Evolutionary conservation across 2,888 invertebrate species (phyloP), one percentile per base, ranked within the genome.

Genomic region (Andrena bucephala): DNA sequence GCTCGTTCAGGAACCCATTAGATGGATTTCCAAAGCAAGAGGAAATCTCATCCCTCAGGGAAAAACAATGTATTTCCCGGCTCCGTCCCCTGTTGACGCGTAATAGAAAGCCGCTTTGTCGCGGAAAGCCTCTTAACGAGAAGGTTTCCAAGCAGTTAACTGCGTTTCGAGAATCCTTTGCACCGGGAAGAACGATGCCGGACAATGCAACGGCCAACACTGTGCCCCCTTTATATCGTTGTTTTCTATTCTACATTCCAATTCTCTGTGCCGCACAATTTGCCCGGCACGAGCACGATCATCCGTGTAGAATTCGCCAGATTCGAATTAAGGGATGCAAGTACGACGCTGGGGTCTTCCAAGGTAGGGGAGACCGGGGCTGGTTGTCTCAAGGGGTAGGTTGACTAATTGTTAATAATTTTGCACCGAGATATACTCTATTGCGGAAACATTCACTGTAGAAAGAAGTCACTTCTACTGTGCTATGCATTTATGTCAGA

Each of bases 61-160:
- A 72, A 76, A 79, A 82, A 82, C 84, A 84, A 76, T 84, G 76
- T 73, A 69, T 84, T 79, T 84, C 69, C 75, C 75, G 68, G 63
- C 63, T 33, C 13, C 50, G 57, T 20, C 57, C 20, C 27, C 24
- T 13, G 57, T 20, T 57, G 62, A 54, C 65, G 52, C 76, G 76
- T 82, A 79, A 84, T 76, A 74, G 68, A 74, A 76, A 83, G 72
- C 76, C 66, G 82, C 78, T 79, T 78, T 74, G 66, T 72, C 31
- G 68, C 57, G 71, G 50, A 78, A 82, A 82, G 77, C 83, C 74
- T 81, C 83, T 83, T 83, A 77, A 83, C 81, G 83, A 83, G 76
- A 72, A 72, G 83, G 73, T 75, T 82, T 74, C 83, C 83, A 68
- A 75, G 68, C 70, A 81, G 77, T 84, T 84, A 84, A 74, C 81